Percentiles rank a stretch among this genome's conserved stretches.
Conservation (phyloP, 1,140 invertebrate genomes). For the Anoplophora glabripennis region DNA sequence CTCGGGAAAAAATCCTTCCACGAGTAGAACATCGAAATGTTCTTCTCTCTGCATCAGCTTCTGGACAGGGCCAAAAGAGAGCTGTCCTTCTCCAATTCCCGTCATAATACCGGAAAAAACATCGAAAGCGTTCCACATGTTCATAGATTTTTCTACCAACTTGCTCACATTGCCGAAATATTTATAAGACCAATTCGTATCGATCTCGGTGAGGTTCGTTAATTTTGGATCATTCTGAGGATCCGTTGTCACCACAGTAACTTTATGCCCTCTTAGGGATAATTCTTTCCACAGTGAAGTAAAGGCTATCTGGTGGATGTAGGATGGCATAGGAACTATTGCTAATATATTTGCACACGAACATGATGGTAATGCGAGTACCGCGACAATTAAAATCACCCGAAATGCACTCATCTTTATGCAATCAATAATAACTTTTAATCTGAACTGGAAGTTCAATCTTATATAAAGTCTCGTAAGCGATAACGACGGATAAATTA, state of each 20-base stretch:
- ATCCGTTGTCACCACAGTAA: conserved; percentile 30
- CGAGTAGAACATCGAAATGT: conserved; percentile 26
- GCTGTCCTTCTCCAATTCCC: conserved; percentile 6
- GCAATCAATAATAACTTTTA: no score
- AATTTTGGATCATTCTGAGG: conserved; percentile 26
- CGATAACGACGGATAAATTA: no score
- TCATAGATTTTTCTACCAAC: background rate
- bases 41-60: conserved; percentile 23
- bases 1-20: conserved; percentile 23
- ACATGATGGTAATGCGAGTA: no score
- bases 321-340: conserved; percentile 51
- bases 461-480: no score
- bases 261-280: conserved; percentile 28
- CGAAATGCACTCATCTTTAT: no score
- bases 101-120: conserved; percentile 1
- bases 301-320: conserved; percentile 52
- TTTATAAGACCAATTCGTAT: conserved; percentile 19
- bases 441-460: no score
- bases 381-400: no score
- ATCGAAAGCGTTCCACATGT: conserved; percentile 1
- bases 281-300: conserved; percentile 43
- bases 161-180: background rate
- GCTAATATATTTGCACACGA: conserved; percentile 52
- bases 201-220: conserved; percentile 33
- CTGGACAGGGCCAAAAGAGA: conserved; percentile 16